Evolutionary conservation across 2,113 vertebrate genomes (phyloP).

Genomic region (Alligator sinensis): DNA sequence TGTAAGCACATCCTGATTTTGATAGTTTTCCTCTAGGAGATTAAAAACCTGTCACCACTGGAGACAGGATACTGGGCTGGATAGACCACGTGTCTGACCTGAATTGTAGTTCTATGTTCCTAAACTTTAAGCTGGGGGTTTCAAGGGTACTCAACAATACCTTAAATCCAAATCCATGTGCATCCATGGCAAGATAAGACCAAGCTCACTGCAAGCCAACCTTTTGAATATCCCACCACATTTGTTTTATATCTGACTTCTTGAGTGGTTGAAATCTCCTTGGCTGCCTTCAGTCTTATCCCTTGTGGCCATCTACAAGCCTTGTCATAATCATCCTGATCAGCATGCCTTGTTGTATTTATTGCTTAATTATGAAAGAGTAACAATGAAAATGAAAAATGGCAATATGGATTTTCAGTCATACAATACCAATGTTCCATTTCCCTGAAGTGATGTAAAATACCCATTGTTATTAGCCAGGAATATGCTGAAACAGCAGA

Average conservation of each 20-base stretch:
- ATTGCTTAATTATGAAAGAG: constrained; percentile 57
- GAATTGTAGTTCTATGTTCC: too few species aligned
- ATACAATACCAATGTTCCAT: constrained; percentile 40
- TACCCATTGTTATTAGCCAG: constrained; percentile 27
- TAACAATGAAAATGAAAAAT: constrained; percentile 68
- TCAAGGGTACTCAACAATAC: too few species aligned
- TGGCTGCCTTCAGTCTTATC: not conserved
- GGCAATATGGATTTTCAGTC: constrained; percentile 63
- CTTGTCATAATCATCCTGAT: not conserved
- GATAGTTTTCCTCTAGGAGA: too few species aligned
- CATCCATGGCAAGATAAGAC: not conserved
- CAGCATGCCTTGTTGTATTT: constrained; percentile 29
- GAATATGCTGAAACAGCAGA: constrained; percentile 58
- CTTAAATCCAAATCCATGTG: not conserved
- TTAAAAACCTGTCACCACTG: too few species aligned
- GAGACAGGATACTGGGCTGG: too few species aligned
- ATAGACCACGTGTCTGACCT: too few species aligned
- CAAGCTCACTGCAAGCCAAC: not conserved
- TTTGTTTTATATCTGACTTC: not conserved
- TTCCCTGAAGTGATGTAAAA: constrained; percentile 64
- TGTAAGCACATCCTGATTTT: too few species aligned
- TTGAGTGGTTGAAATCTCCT: not conserved
- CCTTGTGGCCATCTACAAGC: not conserved
- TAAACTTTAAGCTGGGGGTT: not conserved
- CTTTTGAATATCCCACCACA: not conserved